Base-by-base conservation (phyloP, 2,888 invertebrate genomes). In the Tenthredo livida region DNA sequence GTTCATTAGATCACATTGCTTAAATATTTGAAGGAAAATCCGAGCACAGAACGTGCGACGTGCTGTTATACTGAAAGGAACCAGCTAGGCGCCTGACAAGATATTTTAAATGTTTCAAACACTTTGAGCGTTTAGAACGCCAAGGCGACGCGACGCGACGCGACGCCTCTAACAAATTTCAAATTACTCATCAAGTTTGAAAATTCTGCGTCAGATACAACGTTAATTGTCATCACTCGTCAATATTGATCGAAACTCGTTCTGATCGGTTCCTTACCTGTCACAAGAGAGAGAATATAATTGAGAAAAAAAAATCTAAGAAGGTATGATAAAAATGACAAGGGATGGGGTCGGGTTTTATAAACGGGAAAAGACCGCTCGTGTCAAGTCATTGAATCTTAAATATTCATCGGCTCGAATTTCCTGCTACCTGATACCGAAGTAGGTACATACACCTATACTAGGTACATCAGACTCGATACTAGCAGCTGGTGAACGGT, bases 1-100 rank as follows among this genome's bases (percentile, higher is more conserved):
- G 77, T 77, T 77, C 77, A 77, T 77, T 50, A 77, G 77, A 54
- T 50, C 25, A 9, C 25, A 29, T 54, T 77, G 29, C 50, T 54
- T 33, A 33, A 50, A 77, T 77, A 77, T 50, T 77, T 54, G 2
- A 12, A 21, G 25, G 75, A 25, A n/a, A 25, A 21, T 70, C 33
- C 17, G 40, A 17, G 25, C 7, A 40, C 21, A 21, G 4, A 21
- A 75, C 21, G 15, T 25, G 15, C 40, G 25, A n/a, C 43, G n/a
- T n/a, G n/a, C 6, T n/a, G 40, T 21, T 40, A 47, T 25, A n/a
- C 25, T 5, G 3, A 7, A 54, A 10, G 61, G 10, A 10, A 21
- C 25, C 25, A 61, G 1, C 61, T 5, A 61, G 12, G 21, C 61
- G 25, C 12, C 25, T 25, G 43, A 47, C 29, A 25, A 40, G 47